Evolutionary conservation across 2,797 vertebrate species (phyloP).

Genomic region (Channallabes apus): DNA sequence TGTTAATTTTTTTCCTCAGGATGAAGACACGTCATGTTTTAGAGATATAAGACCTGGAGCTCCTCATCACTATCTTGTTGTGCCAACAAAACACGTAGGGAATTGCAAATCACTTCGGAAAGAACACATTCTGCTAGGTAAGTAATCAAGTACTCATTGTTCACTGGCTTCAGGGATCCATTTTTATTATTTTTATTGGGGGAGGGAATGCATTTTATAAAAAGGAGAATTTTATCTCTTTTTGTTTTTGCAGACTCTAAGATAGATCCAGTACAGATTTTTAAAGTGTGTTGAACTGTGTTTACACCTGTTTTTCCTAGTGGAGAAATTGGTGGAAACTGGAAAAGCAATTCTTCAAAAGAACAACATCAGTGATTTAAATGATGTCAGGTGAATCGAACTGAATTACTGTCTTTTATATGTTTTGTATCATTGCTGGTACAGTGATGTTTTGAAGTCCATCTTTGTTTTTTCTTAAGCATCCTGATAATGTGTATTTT

Average conservation of each 20-base stretch:
- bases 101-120: slow-evolving; percentile 87
- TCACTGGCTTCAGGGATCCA: background rate
- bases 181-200: background rate
- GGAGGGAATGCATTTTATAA: background rate
- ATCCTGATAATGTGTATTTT: slow-evolving; percentile 42
- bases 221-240: background rate
- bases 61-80: slow-evolving; percentile 91
- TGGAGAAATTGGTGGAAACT: slow-evolving; percentile 84
- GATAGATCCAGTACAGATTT: background rate
- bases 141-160: slow-evolving; percentile 21
- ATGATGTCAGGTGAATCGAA: slow-evolving; percentile 82
- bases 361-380: slow-evolving; percentile 82
- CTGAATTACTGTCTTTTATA: background rate
- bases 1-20: slow-evolving; percentile 63
- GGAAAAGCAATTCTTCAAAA: slow-evolving; percentile 87
- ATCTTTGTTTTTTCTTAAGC: background rate
- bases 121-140: slow-evolving; percentile 85
- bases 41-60: slow-evolving; percentile 89
- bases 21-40: slow-evolving; percentile 90
- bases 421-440: background rate
- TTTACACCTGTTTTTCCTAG: slow-evolving; percentile 64
- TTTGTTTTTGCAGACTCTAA: background rate
- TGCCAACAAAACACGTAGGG: slow-evolving; percentile 87
- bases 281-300: background rate
- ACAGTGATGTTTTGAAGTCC: background rate